Evolutionary conservation across 2,888 invertebrate genomes (phyloP).

Genomic region (Dysmachus trigonus): DNA sequence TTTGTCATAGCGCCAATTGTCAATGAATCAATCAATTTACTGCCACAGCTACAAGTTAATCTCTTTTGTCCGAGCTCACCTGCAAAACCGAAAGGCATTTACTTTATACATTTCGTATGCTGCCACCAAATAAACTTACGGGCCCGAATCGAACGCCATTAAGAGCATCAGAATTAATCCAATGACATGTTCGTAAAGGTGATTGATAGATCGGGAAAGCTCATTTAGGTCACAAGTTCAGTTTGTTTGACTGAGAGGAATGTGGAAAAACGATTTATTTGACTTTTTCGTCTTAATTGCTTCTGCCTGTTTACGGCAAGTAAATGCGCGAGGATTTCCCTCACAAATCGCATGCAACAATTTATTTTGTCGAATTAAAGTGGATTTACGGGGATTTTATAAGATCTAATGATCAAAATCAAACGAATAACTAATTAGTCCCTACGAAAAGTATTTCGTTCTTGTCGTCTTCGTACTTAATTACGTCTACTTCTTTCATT

Average conservation of each 20-base stretch:
- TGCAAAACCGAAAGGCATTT: constrained; percentile 3
- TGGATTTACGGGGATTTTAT: background rate
- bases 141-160: constrained; percentile 6
- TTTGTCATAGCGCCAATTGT: background rate
- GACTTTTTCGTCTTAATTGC: background rate
- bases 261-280: background rate
- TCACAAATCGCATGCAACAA: background rate
- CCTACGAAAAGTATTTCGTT: background rate
- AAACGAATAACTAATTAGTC: background rate
- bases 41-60: constrained; percentile 1
- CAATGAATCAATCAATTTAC: constrained; percentile 7
- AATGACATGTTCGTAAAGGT: constrained; percentile 1
- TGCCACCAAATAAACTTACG: background rate
- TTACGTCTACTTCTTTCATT: background rate
- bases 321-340: background rate
- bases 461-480: background rate
- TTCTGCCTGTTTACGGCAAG: background rate
- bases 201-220: constrained; percentile 13
- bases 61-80: constrained; percentile 13
- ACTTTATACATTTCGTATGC: background rate
- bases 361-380: background rate
- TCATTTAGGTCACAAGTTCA: constrained; percentile 4
- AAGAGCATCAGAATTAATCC: constrained; percentile 13
- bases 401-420: background rate
- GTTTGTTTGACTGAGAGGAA: background rate